Percentiles rank a stretch among this genome's conserved stretches.
Evolutionary conservation across 2,888 invertebrate genomes (phyloP).

Genomic region (Hyposoter didymator): DNA sequence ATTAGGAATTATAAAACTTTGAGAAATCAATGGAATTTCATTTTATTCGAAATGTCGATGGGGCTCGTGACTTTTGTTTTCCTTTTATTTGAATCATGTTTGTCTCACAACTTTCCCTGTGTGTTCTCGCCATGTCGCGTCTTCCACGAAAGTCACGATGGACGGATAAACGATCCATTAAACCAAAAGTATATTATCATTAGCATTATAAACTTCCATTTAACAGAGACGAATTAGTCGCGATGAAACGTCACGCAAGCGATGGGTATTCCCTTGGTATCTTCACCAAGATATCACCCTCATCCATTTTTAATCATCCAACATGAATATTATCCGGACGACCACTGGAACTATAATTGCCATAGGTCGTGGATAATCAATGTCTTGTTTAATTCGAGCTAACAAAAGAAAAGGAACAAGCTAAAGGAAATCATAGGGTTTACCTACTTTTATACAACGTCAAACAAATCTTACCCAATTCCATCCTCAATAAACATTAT

Average conservation of each 20-base stretch:
- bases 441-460: slow-evolving; percentile 55
- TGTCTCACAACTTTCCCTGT: slow-evolving; percentile 30
- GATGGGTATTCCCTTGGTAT: slow-evolving; percentile 3
- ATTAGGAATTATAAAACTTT: background rate
- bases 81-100: background rate
- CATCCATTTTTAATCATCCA: slow-evolving; percentile 33
- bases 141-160: slow-evolving; percentile 61
- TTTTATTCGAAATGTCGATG: background rate
- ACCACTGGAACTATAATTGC: slow-evolving; percentile 13
- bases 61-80: slow-evolving; percentile 1
- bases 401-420: background rate
- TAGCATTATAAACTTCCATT: slow-evolving; percentile 44
- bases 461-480: slow-evolving; percentile 41
- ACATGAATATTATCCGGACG: slow-evolving; percentile 28
- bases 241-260: slow-evolving; percentile 12
- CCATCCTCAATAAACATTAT: slow-evolving; percentile 36
- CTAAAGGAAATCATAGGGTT: slow-evolving; percentile 26
- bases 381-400: background rate
- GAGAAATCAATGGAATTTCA: background rate
- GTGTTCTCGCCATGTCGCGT: slow-evolving; percentile 55
- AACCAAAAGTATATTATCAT: slow-evolving; percentile 43
- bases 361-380: slow-evolving; percentile 8
- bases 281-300: background rate
- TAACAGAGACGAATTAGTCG: slow-evolving; percentile 11
- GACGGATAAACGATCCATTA: slow-evolving; percentile 54